A percentile compares a stretch with the other conserved stretches of the same genome.
These are phyloP conservation scores for Phodopus roborovskii DNA, from an alignment of 2,113 vertebrate genomes.

Conservation along the genomic window DNA sequence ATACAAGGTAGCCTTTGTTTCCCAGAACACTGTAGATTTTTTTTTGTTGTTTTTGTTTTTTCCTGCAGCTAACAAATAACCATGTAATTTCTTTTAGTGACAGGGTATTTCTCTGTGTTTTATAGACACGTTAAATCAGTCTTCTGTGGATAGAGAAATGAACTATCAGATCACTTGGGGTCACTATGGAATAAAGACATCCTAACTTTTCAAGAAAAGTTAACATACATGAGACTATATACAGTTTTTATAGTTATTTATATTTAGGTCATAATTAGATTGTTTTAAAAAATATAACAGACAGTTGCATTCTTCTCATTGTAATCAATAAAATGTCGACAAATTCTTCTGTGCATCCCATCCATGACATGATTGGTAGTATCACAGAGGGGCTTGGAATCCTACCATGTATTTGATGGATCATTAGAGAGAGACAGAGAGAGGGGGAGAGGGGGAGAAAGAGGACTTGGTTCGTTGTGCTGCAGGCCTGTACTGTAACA, in stretches of 20 bases:
- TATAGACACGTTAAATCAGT: constrained; percentile 28
- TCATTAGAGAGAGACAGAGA: not conserved
- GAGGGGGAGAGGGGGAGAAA: not conserved
- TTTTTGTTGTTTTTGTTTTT: not conserved
- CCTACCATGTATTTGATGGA: not conserved
- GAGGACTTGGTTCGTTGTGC: not conserved
- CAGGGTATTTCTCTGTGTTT: not conserved
- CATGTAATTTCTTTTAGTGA: constrained; percentile 41
- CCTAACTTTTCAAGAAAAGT: not conserved
- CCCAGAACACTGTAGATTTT: not conserved
- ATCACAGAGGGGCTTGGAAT: not conserved
- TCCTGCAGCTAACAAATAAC: constrained; percentile 14
- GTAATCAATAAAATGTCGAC: not conserved
- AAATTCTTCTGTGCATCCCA: not conserved
- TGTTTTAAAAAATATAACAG: not conserved
- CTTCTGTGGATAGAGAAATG: constrained; percentile 24
- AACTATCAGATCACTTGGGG: not conserved
- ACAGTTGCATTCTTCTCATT: not conserved
- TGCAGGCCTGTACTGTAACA: not conserved
- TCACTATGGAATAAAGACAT: constrained; percentile 24
- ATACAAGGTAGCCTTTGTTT: constrained; percentile 39
- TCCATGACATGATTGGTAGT: not conserved
- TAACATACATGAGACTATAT: not conserved
- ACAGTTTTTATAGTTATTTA: not conserved
- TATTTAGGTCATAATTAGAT: not conserved